phyloP scores from a whole-genome alignment of 2,888 invertebrate genomes.

The Escarpia spicata region DNA sequence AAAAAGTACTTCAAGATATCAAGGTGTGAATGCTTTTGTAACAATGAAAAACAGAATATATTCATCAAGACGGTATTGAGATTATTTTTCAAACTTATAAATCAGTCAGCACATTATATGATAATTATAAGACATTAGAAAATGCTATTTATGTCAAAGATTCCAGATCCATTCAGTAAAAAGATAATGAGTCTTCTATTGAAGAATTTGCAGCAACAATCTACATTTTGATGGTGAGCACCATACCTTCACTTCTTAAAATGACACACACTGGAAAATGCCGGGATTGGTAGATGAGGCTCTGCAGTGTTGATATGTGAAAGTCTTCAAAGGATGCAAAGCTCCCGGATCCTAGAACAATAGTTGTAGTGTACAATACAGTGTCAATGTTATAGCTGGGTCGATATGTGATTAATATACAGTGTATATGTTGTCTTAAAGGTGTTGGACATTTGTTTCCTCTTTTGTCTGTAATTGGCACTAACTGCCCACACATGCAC shows the following conservation, averaged over 20 bases:
- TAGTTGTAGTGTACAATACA: neutral
- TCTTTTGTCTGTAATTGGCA: too few relatives aligned
- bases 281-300: neutral
- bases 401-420: neutral
- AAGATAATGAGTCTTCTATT: neutral
- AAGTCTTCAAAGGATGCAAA: neutral
- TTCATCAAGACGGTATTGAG: too few relatives aligned
- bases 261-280: constrained; percentile 13
- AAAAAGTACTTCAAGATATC: neutral
- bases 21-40: neutral
- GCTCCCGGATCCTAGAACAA: neutral
- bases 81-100: neutral
- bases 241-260: neutral
- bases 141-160: neutral
- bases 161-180: neutral
- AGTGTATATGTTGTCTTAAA: neutral
- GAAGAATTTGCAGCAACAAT: neutral
- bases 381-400: neutral
- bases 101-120: neutral
- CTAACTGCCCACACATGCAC: too few relatives aligned
- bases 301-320: neutral
- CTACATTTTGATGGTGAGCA: neutral
- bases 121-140: neutral
- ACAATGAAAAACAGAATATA: neutral
- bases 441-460: too few relatives aligned